A percentile compares a stretch with the other conserved stretches of the same genome.
These are phyloP conservation scores for Drosophila atroscutellata DNA, from an alignment of 2,888 invertebrate genomes.

Conservation along the genomic window DNA sequence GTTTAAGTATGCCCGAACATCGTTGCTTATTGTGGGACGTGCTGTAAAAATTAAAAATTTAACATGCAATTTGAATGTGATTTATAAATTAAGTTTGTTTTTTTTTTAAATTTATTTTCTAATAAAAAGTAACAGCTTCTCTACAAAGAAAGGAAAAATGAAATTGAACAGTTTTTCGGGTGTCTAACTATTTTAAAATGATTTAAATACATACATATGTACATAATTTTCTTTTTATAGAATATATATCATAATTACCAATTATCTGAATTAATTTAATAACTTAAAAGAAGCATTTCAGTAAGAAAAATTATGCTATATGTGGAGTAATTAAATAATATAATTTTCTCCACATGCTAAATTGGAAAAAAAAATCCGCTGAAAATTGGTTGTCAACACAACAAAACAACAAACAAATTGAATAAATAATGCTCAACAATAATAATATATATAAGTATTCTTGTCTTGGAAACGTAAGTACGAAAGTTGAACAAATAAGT, in stretches of 20 bases:
- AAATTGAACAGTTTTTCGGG: not conserved
- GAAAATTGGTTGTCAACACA: not conserved
- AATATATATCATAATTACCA: not conserved
- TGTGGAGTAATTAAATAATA: not conserved
- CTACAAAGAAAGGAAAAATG: not conserved
- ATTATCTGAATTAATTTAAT: not conserved
- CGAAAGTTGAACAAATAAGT: not conserved
- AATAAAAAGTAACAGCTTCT: not conserved
- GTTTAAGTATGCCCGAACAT: conserved; percentile 40
- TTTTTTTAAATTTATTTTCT: not conserved
- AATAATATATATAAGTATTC: not conserved
- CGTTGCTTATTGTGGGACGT: conserved; percentile 25
- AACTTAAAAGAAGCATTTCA: not conserved
- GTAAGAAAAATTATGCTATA: not conserved
- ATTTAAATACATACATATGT: not conserved
- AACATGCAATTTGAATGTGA: not conserved
- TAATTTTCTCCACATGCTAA: not conserved
- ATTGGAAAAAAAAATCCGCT: not conserved
- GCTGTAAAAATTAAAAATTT: conserved; percentile 34
- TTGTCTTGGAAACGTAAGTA: not conserved
- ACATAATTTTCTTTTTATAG: not conserved
- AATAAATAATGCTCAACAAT: not conserved
- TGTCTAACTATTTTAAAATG: not conserved
- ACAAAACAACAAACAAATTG: not conserved
- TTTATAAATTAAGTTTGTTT: not conserved